phyloP scores from a whole-genome alignment of 2,113 vertebrate species.

The Silurus asotus region DNA sequence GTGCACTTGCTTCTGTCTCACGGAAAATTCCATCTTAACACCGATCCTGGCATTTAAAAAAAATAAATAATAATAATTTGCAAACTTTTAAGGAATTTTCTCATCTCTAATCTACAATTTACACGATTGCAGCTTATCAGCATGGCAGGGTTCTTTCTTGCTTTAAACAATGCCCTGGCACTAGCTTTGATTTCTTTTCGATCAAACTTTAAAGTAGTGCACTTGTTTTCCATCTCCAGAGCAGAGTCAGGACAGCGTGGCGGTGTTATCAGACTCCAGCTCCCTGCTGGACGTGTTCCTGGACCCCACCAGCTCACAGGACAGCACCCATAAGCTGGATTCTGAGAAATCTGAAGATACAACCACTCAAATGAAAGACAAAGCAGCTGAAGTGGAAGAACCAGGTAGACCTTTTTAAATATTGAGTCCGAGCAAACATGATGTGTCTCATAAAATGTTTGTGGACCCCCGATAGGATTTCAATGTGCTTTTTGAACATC shows the following conservation, averaged over 20 bases:
- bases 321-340: slow-evolving; percentile 81
- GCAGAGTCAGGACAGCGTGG: slow-evolving; percentile 94
- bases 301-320: slow-evolving; percentile 86
- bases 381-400: slow-evolving; percentile 73
- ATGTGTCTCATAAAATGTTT: not conserved
- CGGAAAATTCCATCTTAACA: not conserved
- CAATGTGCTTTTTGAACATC: no score
- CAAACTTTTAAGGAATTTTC: not conserved
- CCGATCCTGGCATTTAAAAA: not conserved
- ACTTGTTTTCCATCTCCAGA: slow-evolving; percentile 72
- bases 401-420: slow-evolving; percentile 68
- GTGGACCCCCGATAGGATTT: no score
- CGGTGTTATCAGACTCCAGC: slow-evolving; percentile 92
- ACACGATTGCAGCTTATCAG: not conserved
- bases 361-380: slow-evolving; percentile 78
- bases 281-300: slow-evolving; percentile 93
- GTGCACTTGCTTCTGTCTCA: not conserved
- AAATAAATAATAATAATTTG: not conserved
- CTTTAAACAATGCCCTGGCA: not conserved
- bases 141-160: slow-evolving; percentile 10
- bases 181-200: not conserved
- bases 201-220: slow-evolving; percentile 18
- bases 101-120: not conserved
- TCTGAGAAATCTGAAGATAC: slow-evolving; percentile 79
- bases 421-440: not conserved